Base-by-base conservation (phyloP, 1,140 invertebrate genomes). In the Gonioctena quinquepunctata region DNA sequence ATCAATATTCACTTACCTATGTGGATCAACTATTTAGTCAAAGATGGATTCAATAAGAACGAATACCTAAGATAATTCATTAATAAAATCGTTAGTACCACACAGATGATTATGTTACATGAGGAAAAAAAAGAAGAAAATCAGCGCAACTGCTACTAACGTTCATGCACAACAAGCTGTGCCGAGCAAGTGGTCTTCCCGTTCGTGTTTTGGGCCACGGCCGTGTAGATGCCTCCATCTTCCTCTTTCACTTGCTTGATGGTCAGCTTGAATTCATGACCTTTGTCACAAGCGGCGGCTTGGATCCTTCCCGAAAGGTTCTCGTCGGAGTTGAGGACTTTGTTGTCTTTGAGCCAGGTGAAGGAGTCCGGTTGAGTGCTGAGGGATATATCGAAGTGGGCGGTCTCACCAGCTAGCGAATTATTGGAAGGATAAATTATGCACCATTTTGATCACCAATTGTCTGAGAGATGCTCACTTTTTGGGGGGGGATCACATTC, bases 211-310 rank as follows among this genome's bases (percentile, higher is more conserved):
- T 89, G 90, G n/a, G 95, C 96, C 33, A 93, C 88, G 59, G 94
- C 95, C 0, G 94, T 96, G 80, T 99, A 99, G 19, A 95, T 88
- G 13, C 96, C 97, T 1, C 90, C 89, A 84, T 99, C 97, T 28
- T 89, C 89, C 64, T 92, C 91, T 19, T 87, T 86, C 65, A 93
- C 94, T 76, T 97, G 92, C 72, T 91, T 87, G 19, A 99, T 89
- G 75, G 91, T 88, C 64, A 99, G 84, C 61, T 87, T 89, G 80
- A 89, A 92, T 0, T 83, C 84, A 7, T 84, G 84, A 49, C 84
- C 81, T 21, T 87, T 85, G 26, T 90, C 86, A 8, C 85, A 83
- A 49, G 84, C 83, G 0, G 86, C 86, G 16, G 89, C 87, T 57
- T 88, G 88, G 48, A 95, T 89, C 6, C 94, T 85, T 76, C 95